Evolutionary conservation across 2,888 invertebrate species (phyloP), one percentile per base, ranked within the genome.

Genomic region (Callosobruchus maculatus): DNA sequence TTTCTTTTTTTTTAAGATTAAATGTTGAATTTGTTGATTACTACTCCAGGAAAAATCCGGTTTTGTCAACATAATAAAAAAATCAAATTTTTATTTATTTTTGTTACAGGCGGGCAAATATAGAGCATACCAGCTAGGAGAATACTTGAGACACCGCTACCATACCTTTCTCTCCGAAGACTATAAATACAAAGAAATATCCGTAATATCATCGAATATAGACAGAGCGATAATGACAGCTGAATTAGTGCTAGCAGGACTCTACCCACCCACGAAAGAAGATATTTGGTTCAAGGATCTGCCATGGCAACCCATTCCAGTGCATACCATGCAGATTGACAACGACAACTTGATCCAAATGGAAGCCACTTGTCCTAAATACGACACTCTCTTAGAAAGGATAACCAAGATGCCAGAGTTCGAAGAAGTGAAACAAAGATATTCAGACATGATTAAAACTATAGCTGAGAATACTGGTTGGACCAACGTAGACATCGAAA

Each of bases 211-310:
- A 70, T 95, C 97, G 0, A 95, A 97, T 87, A 92, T 93, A 21
- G 96, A 97, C 87, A 91, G 97, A 21, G 95, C 97, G 0, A 86
- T 97, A 18, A 95, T 95, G 94, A 96, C 95, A 75, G 97, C 95
- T 0, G 90, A 93, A 82, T 89, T 92, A 0, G 93, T 95, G 84
- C 88, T 96, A 77, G 95, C 95, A 72, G 94, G 94, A 0, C 83
- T 94, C 73, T 94, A 91, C 84, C 92, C 93, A 5, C 93, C 94
- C 0, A n/a, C 22, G 20, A 22, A 68, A 7, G 21, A 68, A 2
- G 21, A 68, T 9, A 68, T 68, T 21, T 68, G 21, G 21, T 21
- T 21, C 9, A 20, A 68, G 21, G 20, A 22, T 20, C 68, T 68
- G 21, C 9, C 9, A 21, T 68, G 68, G 68, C 9, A 21, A 18